A percentile compares a stretch with the other conserved stretches of the same genome.
Evolutionary conservation across 2,797 vertebrate genomes (phyloP).

Genomic region (Champsocephalus gunnari): DNA sequence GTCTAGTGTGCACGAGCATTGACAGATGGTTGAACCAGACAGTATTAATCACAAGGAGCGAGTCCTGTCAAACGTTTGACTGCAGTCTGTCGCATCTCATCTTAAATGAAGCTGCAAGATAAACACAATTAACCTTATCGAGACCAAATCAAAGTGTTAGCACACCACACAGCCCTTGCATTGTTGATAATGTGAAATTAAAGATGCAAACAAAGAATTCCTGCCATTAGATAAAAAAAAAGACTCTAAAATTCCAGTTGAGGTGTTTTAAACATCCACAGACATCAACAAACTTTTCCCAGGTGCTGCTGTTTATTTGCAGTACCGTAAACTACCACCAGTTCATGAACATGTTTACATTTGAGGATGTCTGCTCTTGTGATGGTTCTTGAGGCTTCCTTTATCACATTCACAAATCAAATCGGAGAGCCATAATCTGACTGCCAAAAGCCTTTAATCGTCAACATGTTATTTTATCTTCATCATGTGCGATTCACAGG

Average conservation of each 20-base stretch:
- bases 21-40: constrained; percentile 11
- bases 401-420: constrained; percentile 15
- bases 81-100: constrained; percentile 42
- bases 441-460: constrained; percentile 1
- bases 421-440: constrained; percentile 23
- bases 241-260: not conserved
- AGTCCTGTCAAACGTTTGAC: constrained; percentile 3
- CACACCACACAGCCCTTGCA: not conserved
- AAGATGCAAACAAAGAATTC: not conserved
- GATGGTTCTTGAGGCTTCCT: constrained; percentile 19
- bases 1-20: not conserved
- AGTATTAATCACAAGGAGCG: constrained; percentile 28
- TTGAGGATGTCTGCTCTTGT: constrained; percentile 19
- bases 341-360: constrained; percentile 46
- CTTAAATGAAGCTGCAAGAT: constrained; percentile 12
- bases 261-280: not conserved
- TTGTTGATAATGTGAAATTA: not conserved
- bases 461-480: constrained; percentile 6
- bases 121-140: constrained; percentile 13
- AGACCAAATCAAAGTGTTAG: not conserved
- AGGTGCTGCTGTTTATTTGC: not conserved
- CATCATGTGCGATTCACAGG: constrained; percentile 5
- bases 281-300: not conserved
- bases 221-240: not conserved
- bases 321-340: not conserved